Evolutionary conservation across 2,888 invertebrate species (phyloP), one percentile per base, ranked within the genome.

Genomic region (Sarcophaga rosellei): DNA sequence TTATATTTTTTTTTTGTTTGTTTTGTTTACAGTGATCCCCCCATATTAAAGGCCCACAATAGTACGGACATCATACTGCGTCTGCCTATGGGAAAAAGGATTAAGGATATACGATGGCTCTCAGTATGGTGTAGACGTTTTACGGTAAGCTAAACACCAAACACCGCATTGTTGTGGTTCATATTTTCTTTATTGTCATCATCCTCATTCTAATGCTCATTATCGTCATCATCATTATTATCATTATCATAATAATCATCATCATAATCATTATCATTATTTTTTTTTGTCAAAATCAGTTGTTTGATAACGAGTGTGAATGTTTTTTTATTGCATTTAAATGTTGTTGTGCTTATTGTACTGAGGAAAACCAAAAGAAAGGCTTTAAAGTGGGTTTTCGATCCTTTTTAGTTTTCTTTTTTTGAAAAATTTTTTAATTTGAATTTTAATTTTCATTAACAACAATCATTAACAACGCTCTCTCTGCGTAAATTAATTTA

Each of bases 71-170:
- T 98, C 90, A 95, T 98, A 89, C 95, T 98, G 91, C 95, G 96
- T 90, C 94, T 98, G 91, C 98, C 98, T 78, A 95, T 95, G 89
- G 97, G 97, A 87, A 96, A 96, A 94, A 95, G 97, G 93, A 95
- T 98, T 92, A 94, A 96, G 90, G 98, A 98, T 94, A 96, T 98
- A 94, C 96, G 96, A 94, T 98, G 97, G 97, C 95, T 98, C 89
- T 97, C 97, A 88, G 97, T 98, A 69, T 98, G 98, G 98, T 98
- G 98, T 94, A 94, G 97, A 89, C 94, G 98, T 92, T 98, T 98
- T 93, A 97, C 97, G 90, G 98, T 98, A 93, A 77, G 84, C 73
- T 70, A 65, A 73, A 59, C 59, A 73, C 8, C 12, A 53, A 0
- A 47, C 47, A 47, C 11, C 35, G 35, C 35, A 70, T 57, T 80